Conservation (phyloP, 2,888 invertebrate species). For the Himalopsyche japonica region DNA sequence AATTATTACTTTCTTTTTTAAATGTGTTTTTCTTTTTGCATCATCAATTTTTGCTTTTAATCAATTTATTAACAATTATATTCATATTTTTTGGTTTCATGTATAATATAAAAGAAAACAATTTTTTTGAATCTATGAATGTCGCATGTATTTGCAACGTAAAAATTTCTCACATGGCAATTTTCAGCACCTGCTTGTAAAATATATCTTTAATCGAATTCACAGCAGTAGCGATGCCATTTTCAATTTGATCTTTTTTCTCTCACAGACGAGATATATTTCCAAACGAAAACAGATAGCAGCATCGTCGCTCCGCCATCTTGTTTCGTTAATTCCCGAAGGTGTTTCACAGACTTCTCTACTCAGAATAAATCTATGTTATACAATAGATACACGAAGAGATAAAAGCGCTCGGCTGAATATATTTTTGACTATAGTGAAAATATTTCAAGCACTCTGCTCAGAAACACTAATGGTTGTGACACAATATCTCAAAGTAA, state of each 20-base stretch:
- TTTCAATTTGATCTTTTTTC: constrained; percentile 36
- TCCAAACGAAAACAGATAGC: constrained; percentile 36
- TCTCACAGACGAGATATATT: constrained; percentile 18
- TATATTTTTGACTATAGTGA: neutral
- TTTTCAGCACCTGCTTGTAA: neutral
- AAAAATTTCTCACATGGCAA: neutral
- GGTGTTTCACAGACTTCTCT: constrained; percentile 33
- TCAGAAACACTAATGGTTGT: neutral
- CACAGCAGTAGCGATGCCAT: constrained; percentile 15
- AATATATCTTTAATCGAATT: constrained; percentile 16
- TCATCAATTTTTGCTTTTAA: no score
- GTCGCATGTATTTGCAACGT: no score
- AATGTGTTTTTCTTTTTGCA: no score
- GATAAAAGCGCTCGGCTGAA: constrained; percentile 21
- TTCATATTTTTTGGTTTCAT: no score
- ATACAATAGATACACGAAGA: constrained; percentile 33
- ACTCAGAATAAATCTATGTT: constrained; percentile 36
- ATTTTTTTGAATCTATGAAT: no score
- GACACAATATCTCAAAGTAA: neutral
- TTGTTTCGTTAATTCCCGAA: constrained; percentile 39
- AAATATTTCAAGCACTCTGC: neutral
- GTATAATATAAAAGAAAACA: no score
- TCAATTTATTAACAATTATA: no score
- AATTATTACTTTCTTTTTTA: no score
- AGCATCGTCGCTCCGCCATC: constrained; percentile 31